Base-by-base conservation (phyloP, 2,888 invertebrate species). In the Erebia epiphron region DNA sequence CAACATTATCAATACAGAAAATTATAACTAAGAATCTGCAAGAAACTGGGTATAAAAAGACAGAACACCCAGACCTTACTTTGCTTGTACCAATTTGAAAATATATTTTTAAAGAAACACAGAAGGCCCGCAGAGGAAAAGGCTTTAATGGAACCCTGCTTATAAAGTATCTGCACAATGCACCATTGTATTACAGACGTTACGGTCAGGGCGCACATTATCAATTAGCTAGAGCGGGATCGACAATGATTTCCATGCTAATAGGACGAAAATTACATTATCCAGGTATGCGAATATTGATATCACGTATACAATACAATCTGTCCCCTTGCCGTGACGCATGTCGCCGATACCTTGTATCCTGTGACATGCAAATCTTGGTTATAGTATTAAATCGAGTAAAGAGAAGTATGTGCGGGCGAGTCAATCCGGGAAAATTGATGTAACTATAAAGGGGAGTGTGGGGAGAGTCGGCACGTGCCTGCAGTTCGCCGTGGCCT, bases 281-380 rank as follows among this genome's bases (percentile, higher is more conserved):
- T 72, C 67, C 63, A 74, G 74, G 74, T 75, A 72, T 74, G 71
- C 71, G 75, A 73, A 75, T 75, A 77, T 77, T 75, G 75, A 75
- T 76, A 76, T 75, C 75, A 76, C 77, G 73, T 75, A 72, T 71
- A 69, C 72, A 73, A 75, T 73, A 69, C 76, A 72, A 74, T 73
- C 66, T 77, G 72, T 73, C 68, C 69, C 73, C 71, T 73, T 64
- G 72, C 69, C 72, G 72, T 74, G 75, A 76, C 73, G 76, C 77
- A 73, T 76, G 75, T 75, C 75, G 69, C 77, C 74, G 72, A 75
- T 75, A 73, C 76, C 77, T 76, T 74, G 75, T 72, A 68, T 83
- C 87, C 91, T 92, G 87, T 93, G 92, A 88, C 90, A 93, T 92
- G 92, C 92, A 93, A 93, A 93, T 93, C 89, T 88, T 88, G 85